A percentile compares a stretch with the other conserved stretches of the same genome.
phyloP scores from a whole-genome alignment of 2,113 vertebrate species.

The Lampris megalopsis region DNA sequence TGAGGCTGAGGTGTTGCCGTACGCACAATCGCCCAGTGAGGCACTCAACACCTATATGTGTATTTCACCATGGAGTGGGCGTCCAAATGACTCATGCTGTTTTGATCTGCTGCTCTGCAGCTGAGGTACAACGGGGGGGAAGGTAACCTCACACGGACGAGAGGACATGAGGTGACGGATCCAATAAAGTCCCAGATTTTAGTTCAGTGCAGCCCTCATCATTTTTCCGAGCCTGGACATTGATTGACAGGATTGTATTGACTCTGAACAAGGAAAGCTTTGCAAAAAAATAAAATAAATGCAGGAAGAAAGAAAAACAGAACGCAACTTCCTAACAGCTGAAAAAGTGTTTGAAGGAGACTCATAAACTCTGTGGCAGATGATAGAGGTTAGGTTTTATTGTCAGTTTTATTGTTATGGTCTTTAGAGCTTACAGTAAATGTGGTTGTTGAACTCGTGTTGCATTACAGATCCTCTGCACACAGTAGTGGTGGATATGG shows the following conservation, averaged over 20 bases:
- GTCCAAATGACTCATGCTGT: slow-evolving; percentile 64
- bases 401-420: neutral
- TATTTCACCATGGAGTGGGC: slow-evolving; percentile 45
- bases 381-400: neutral
- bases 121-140: slow-evolving; percentile 17
- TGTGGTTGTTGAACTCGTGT: neutral
- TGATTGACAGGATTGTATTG: too few relatives aligned
- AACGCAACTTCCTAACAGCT: too few relatives aligned
- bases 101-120: slow-evolving; percentile 66
- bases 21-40: slow-evolving; percentile 52
- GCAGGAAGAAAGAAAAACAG: neutral
- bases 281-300: neutral
- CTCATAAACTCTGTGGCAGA: neutral
- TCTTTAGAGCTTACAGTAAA: neutral
- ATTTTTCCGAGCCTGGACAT: too few relatives aligned
- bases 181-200: neutral
- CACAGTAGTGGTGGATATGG: neutral
- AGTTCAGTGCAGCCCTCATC: too few relatives aligned
- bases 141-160: slow-evolving; percentile 39
- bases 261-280: neutral
- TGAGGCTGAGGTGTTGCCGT: slow-evolving; percentile 74
- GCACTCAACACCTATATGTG: slow-evolving; percentile 66
- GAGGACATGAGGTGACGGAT: slow-evolving; percentile 12
- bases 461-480: neutral
- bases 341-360: neutral